A percentile compares a stretch with the other conserved stretches of the same genome.
Evolutionary conservation across 1,140 invertebrate genomes (phyloP).

Genomic region (Formica exsecta): DNA sequence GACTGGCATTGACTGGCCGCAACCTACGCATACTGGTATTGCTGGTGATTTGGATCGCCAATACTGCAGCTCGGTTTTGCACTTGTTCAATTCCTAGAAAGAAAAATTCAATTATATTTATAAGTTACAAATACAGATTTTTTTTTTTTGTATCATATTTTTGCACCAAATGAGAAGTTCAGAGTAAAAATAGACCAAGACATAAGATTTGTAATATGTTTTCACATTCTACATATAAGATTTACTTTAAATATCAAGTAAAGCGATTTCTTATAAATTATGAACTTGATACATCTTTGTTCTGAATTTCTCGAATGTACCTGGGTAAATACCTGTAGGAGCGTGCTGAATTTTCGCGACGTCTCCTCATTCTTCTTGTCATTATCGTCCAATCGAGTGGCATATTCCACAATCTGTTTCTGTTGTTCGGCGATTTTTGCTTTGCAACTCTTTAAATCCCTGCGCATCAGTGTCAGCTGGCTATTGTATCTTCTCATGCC

Average conservation of each 20-base stretch:
- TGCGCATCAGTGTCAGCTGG: slow-evolving; percentile 91
- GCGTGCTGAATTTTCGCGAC: slow-evolving; percentile 94
- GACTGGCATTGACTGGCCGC: slow-evolving; percentile 87
- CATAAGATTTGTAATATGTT: no score
- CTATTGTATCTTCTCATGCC: slow-evolving; percentile 95
- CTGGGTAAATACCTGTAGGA: slow-evolving; percentile 91
- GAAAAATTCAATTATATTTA: not conserved
- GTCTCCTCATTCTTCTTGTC: slow-evolving; percentile 96
- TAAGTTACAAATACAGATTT: not conserved
- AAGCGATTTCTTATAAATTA: slow-evolving; percentile 2
- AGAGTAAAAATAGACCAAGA: slow-evolving; percentile 8
- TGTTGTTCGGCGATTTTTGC: slow-evolving; percentile 93
- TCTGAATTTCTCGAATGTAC: slow-evolving; percentile 68
- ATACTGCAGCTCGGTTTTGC: slow-evolving; percentile 95
- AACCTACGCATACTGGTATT: slow-evolving; percentile 88
- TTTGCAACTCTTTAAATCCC: slow-evolving; percentile 92
- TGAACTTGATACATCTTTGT: not conserved
- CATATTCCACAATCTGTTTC: slow-evolving; percentile 94
- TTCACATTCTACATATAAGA: not conserved
- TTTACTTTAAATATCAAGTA: slow-evolving; percentile 4
- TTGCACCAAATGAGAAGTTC: not conserved
- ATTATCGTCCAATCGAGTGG: slow-evolving; percentile 93
- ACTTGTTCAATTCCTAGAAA: slow-evolving; percentile 93
- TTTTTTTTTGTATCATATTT: slow-evolving; percentile 7
- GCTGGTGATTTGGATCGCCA: slow-evolving; percentile 95